Evolutionary conservation across 1,140 invertebrate species (phyloP), one percentile per base, ranked within the genome.

Genomic region (Sycobia sp.): DNA sequence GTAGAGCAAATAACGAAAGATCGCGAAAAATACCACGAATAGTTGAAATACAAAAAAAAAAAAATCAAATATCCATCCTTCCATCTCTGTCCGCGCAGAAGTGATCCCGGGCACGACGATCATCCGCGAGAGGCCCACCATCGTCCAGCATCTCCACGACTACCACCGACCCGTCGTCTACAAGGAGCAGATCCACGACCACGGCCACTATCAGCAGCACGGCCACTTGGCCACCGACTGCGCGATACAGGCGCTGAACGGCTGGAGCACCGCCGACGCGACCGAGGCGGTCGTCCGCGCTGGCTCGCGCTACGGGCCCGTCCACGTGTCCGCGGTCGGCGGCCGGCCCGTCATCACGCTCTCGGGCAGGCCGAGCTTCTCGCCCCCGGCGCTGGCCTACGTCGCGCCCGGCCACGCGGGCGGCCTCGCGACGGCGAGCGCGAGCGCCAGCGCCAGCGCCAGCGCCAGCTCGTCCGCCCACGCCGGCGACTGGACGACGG

Each of bases 331-430:
- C 3, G 14, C 34, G 1, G 49, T 49, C 7, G 38, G 53, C 0
- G 62, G 62, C 3, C 55, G 62, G 27, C 62, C 62, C 14, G 62
- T 65, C 0, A 27, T 65, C 38, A 65, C 62, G 3, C n/a, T 65
- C 32, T 65, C 62, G 2, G 62, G 62, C 0, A 47, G 55, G 7
- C 32, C 36, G 3, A 47, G 49, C 1, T 4, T 43, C 20, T 10
- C 11, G n/a, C 43, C 29, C 3, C n/a, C 55, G 0, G 76, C 74
- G 14, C 79, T 78, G 7, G 66, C 67, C 13, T 73, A 75, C 5
- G 73, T 80, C 4, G 79, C 80, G 13, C 66, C 74, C 16, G 79
- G 78, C 39, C 80, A 77, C 34, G n/a, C n/a, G n/a, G n/a, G n/a
- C n/a, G n/a, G n/a, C n/a, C n/a, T 79, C 79, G n/a, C n/a, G n/a